phyloP scores from a whole-genome alignment of 2,113 vertebrate genomes.

The Elaphurus davidianus region DNA sequence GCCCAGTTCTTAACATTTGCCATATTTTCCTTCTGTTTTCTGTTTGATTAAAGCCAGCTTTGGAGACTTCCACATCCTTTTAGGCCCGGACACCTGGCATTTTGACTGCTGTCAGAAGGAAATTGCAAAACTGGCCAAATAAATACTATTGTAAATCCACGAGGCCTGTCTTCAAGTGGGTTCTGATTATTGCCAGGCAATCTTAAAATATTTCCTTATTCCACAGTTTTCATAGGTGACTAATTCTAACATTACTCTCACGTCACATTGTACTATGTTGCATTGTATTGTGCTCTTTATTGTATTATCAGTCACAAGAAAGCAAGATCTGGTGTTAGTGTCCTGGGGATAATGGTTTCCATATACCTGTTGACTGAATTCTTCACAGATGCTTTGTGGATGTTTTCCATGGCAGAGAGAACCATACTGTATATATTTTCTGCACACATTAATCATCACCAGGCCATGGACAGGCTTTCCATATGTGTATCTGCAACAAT shows the following conservation, averaged over 20 bases:
- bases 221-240: neutral
- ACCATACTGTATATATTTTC: neutral
- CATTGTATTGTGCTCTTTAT: neutral
- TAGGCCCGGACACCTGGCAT: neutral
- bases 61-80: neutral
- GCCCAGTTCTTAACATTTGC: neutral
- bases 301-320: neutral
- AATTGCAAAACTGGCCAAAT: neutral
- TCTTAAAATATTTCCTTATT: neutral
- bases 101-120: neutral
- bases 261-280: neutral
- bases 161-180: neutral
- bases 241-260: neutral
- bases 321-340: neutral
- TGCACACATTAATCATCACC: conserved; percentile 70
- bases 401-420: conserved; percentile 18
- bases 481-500: conserved; percentile 80
- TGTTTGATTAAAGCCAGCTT: neutral
- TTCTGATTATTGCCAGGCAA: neutral
- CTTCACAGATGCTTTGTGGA: conserved; percentile 71
- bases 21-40: neutral
- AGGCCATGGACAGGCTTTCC: conserved; percentile 80
- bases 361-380: conserved; percentile 77
- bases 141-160: neutral
- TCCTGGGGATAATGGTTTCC: neutral